A percentile compares a stretch with the other conserved stretches of the same genome.
Conservation (phyloP, 2,797 vertebrate genomes). For the Diglossa cyanea region DNA sequence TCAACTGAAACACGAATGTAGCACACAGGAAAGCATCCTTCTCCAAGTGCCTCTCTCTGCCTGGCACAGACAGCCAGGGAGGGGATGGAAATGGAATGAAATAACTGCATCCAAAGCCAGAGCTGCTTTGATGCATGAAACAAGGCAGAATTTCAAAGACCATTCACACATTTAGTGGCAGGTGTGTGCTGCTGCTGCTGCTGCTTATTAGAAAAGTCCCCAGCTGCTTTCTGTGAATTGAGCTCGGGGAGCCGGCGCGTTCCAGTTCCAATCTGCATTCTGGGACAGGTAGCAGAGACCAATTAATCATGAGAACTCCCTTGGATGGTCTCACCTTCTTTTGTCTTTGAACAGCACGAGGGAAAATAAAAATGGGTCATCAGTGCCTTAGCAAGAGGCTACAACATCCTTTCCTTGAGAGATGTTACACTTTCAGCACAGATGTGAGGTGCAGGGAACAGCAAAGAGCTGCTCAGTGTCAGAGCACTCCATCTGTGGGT, state of each 20-base stretch:
- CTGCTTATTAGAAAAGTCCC: background rate
- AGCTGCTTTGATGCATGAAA: background rate
- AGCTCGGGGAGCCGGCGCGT: slow-evolving; percentile 27
- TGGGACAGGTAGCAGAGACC: slow-evolving; percentile 57
- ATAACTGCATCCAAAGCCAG: background rate
- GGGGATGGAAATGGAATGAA: background rate
- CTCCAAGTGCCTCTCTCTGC: background rate
- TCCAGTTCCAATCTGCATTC: slow-evolving; percentile 68
- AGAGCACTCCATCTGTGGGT: rapidly evolving
- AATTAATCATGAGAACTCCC: slow-evolving; percentile 69
- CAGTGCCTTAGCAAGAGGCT: background rate
- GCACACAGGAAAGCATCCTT: background rate
- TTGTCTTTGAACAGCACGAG: slow-evolving; percentile 56
- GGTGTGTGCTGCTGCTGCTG: background rate
- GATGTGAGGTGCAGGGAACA: background rate
- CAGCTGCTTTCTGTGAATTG: slow-evolving; percentile 52
- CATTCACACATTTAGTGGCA: slow-evolving; percentile 12
- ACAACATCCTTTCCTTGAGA: background rate
- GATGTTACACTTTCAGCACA: background rate
- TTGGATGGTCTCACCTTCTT: slow-evolving; percentile 68
- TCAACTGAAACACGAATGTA: background rate
- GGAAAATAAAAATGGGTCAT: slow-evolving; percentile 55
- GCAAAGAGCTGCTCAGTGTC: background rate
- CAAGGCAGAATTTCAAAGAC: background rate
- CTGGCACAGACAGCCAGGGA: background rate